Base-by-base conservation (phyloP, 2,113 vertebrate species). In the Phasianus colchicus region DNA sequence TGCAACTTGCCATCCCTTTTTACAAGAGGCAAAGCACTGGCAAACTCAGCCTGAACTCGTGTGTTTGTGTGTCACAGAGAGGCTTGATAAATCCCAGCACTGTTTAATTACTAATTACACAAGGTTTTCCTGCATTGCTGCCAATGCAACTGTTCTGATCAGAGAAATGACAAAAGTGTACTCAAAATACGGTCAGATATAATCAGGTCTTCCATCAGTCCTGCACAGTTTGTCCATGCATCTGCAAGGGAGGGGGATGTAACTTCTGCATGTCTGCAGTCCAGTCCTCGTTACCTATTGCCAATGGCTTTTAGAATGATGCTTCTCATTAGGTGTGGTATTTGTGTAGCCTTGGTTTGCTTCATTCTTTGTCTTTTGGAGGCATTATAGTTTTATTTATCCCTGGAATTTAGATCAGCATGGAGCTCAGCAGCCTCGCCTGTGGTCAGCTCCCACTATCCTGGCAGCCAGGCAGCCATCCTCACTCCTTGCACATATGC, bases 401-500 rank as follows among this genome's bases (percentile, higher is more conserved):
- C 43, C 18, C 54, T 43, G 70, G 25, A 50, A 74, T 91, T 89
- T 73, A 87, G 74, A 42, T 76, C 64, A 83, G 54, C 63, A 7
- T 0, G 1, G 57, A 40, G 60, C 69, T 91, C 69, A 67, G 50
- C 60, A 71, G 57, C 17, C 8, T 78, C 52, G 25, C 34, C 48
- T 50, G 47, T 47, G 80, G 72, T 72, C 61, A 79, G 40, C 18
- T 79, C 63, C 32, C 63, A 32, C 40, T 75, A 63, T 54, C 48
- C 88, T 82, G 61, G 66, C 63, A 79, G 67, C n/a, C 0, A 0
- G 43, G 65, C 60, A 94, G 79, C 25, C 10, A 4, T 81, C 73
- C 55, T 83, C 19, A 60, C 47, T 78, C 36, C 76, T 16, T 0
- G 0, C 0, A 1, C 20, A 18, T 22, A 52, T 71, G 34, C 34